phyloP scores from a whole-genome alignment of 2,113 vertebrate species.

The Connochaetes taurinus region DNA sequence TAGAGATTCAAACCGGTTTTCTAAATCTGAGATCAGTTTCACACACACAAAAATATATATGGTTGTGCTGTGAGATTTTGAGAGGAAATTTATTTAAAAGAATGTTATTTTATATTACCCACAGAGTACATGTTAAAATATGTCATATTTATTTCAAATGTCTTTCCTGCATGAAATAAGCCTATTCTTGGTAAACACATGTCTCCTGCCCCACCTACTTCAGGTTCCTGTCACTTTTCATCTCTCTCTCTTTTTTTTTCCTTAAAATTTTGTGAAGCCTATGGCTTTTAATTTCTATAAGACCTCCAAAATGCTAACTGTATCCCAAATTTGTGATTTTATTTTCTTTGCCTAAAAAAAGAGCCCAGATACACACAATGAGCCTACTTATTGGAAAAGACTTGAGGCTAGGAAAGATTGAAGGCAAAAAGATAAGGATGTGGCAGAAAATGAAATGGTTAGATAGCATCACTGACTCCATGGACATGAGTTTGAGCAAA shows the following conservation, averaged over 20 bases:
- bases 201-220: neutral
- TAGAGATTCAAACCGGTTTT: slow-evolving; percentile 3
- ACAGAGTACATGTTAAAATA: neutral
- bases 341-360: slow-evolving; percentile 7
- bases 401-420: neutral
- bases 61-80: neutral
- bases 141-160: neutral
- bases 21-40: slow-evolving; percentile 4
- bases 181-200: neutral
- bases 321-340: neutral
- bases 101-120: neutral
- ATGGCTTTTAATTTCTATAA: neutral
- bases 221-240: neutral
- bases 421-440: neutral
- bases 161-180: neutral
- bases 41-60: neutral
- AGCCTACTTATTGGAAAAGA: neutral
- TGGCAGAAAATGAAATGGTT: neutral
- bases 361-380: neutral
- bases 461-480: neutral
- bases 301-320: neutral
- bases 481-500: neutral
- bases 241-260: neutral
- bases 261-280: neutral
- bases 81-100: neutral